Percentiles rank a stretch among this genome's conserved stretches.
These are phyloP conservation scores for Sinocyclocheilus maitianheensis DNA, from an alignment of 2,113 vertebrate species.

Conservation along the genomic window DNA sequence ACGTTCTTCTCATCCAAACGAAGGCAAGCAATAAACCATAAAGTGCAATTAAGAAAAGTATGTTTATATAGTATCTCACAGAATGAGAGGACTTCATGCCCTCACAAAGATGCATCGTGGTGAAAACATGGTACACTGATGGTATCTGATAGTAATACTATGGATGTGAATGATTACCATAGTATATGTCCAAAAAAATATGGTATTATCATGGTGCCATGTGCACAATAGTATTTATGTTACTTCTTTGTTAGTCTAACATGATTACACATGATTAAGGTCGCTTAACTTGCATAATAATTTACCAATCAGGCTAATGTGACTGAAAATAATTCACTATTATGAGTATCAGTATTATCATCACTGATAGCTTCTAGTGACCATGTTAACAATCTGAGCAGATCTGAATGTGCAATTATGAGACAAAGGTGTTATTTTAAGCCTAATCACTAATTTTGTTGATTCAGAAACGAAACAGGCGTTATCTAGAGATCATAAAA, in stretches of 20 bases:
- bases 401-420: background rate
- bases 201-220: background rate
- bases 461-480: too few species aligned
- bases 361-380: background rate
- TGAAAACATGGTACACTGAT: background rate
- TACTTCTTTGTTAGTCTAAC: background rate
- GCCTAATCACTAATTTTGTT: background rate
- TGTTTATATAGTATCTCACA: background rate
- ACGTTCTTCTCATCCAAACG: slow-evolving; percentile 71
- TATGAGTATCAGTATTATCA: background rate
- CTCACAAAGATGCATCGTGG: background rate
- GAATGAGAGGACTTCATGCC: background rate
- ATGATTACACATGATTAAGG: background rate
- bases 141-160: background rate
- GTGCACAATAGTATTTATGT: background rate
- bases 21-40: slow-evolving; percentile 62
- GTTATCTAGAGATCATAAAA: background rate
- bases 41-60: background rate
- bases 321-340: background rate
- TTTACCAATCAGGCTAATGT: background rate
- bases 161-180: background rate
- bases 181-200: background rate
- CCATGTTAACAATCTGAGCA: background rate
- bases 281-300: background rate
- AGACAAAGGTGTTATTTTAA: background rate